Conservation (phyloP, 1,140 invertebrate genomes). For the Papilio polyxenes region DNA sequence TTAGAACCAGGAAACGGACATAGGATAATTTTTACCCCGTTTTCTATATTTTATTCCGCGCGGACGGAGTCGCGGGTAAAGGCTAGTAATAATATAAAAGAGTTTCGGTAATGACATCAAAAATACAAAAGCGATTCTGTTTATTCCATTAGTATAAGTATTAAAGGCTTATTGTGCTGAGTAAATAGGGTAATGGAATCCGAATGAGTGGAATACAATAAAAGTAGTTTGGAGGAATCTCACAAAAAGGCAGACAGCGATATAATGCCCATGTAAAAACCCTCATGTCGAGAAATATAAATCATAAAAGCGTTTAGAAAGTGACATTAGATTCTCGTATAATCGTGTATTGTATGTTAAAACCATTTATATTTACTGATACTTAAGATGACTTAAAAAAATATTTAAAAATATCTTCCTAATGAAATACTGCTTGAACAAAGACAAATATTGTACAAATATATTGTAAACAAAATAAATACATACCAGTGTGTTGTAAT, state of each 20-base stretch:
- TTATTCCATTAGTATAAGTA: conserved; percentile 27
- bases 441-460: not conserved
- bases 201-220: conserved; percentile 32
- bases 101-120: not conserved
- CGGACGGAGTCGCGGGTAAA: too few relatives aligned
- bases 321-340: not conserved
- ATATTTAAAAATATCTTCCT: not conserved
- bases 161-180: conserved; percentile 19
- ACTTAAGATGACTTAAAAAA: not conserved
- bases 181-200: conserved; percentile 27
- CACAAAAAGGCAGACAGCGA: conserved; percentile 16
- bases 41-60: too few relatives aligned
- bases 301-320: conserved; percentile 18
- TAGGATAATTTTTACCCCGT: too few relatives aligned
- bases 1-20: too few relatives aligned
- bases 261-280: conserved; percentile 8
- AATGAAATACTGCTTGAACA: not conserved
- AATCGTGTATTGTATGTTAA: not conserved
- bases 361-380: not conserved
- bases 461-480: not conserved
- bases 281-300: conserved; percentile 15
- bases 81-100: not conserved
- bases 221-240: conserved; percentile 19
- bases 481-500: not conserved
- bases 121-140: not conserved